These are phyloP conservation scores for Miltochrista miniata DNA, from an alignment of 2,888 invertebrate species.

Conservation along the genomic window DNA sequence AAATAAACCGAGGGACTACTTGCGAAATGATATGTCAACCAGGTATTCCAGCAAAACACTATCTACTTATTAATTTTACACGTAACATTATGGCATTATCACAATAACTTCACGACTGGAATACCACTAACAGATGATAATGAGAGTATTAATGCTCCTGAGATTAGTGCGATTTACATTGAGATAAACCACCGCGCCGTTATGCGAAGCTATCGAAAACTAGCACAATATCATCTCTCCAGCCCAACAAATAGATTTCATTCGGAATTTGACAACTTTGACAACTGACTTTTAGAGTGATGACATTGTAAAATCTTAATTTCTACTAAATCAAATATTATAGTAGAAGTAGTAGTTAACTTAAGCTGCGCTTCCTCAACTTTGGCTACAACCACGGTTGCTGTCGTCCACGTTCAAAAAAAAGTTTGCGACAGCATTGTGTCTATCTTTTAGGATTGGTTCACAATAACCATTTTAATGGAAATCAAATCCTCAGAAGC, in stretches of 20 bases:
- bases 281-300: slow-evolving; percentile 21
- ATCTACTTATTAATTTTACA: slow-evolving; percentile 13
- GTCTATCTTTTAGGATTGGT: too few relatives aligned
- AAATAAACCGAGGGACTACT: slow-evolving; percentile 71
- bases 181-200: slow-evolving; percentile 36
- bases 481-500: too few relatives aligned
- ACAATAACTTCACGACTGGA: slow-evolving; percentile 17
- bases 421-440: too few relatives aligned
- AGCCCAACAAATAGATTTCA: slow-evolving; percentile 26
- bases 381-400: too few relatives aligned
- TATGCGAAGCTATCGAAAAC: slow-evolving; percentile 61
- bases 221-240: slow-evolving; percentile 35
- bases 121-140: slow-evolving; percentile 24
- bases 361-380: neutral
- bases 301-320: neutral
- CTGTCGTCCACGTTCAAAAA: neutral
- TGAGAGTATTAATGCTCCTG: slow-evolving; percentile 38
- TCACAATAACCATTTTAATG: too few relatives aligned
- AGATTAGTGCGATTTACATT: slow-evolving; percentile 25
- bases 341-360: neutral
- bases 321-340: slow-evolving; percentile 10
- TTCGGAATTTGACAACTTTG: neutral
- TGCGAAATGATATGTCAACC: slow-evolving; percentile 77
- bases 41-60: slow-evolving; percentile 28
- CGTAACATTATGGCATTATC: slow-evolving; percentile 8